These are phyloP conservation scores for Strix aluco DNA, from an alignment of 2,113 vertebrate species.

Conservation along the genomic window DNA sequence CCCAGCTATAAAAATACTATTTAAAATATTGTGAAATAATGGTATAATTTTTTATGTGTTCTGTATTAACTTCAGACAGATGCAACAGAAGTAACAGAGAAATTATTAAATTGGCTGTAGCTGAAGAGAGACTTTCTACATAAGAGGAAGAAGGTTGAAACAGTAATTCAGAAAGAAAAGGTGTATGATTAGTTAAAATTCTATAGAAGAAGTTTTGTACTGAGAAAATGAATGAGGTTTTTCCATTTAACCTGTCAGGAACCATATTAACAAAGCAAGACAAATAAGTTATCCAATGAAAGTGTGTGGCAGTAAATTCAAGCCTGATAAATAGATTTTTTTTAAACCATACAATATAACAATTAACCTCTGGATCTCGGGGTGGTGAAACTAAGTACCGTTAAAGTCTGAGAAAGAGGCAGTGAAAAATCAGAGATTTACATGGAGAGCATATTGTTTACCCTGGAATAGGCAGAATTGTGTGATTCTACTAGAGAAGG, in stretches of 20 bases:
- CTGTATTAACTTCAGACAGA: neutral
- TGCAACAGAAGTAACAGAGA: neutral
- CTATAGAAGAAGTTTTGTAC: neutral
- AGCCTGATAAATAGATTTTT: neutral
- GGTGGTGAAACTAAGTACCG: rapidly evolving
- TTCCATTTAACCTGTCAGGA: neutral
- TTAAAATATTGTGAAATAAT: neutral
- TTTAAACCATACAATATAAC: neutral
- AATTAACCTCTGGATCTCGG: neutral
- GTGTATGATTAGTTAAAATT: neutral
- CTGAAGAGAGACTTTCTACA: neutral
- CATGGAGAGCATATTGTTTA: neutral
- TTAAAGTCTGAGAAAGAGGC: neutral
- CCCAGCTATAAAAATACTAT: neutral
- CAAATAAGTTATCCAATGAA: neutral
- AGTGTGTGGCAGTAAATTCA: neutral
- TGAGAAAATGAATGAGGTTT: neutral
- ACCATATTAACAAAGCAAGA: neutral
- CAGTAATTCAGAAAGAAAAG: neutral
- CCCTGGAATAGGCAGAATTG: neutral
- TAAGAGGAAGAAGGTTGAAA: neutral
- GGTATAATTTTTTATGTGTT: neutral
- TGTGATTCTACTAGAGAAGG: neutral
- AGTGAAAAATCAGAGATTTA: neutral
- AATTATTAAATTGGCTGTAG: neutral